Evolutionary conservation across 2,797 vertebrate species (phyloP).

Genomic region (Emys orbicularis): DNA sequence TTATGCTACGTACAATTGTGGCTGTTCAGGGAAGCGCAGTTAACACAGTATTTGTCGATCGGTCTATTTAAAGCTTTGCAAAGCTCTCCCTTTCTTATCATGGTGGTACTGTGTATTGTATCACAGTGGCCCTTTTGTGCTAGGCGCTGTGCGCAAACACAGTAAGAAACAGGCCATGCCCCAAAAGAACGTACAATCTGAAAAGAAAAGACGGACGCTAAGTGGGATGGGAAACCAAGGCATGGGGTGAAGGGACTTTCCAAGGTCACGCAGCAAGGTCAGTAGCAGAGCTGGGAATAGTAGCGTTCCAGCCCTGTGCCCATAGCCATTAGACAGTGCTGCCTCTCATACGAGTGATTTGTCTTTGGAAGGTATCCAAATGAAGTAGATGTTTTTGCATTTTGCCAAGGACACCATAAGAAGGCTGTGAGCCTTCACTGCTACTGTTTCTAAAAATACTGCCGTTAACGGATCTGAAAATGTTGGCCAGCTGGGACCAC

Average conservation of each 20-base stretch:
- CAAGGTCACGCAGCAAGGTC: not conserved
- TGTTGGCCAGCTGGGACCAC: not conserved
- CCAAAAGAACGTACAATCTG: not conserved
- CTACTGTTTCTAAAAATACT: not conserved
- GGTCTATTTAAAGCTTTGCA: constrained; percentile 51
- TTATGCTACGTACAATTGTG: constrained; percentile 34
- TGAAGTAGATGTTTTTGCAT: not conserved
- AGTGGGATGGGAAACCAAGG: not conserved
- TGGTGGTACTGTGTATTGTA: not conserved
- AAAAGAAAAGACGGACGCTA: not conserved
- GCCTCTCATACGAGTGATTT: not conserved
- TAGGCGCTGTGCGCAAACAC: not conserved
- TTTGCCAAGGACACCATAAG: not conserved
- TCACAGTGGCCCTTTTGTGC: not conserved
- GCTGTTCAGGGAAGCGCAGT: constrained; percentile 51
- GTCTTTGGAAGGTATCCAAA: not conserved
- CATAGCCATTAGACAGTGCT: not conserved
- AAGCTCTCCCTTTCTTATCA: not conserved
- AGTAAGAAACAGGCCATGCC: not conserved
- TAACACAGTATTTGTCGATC: constrained; percentile 34
- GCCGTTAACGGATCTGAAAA: not conserved
- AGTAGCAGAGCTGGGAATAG: not conserved
- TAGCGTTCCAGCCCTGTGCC: not conserved
- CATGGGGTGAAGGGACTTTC: not conserved
- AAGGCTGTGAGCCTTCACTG: not conserved